Evolutionary conservation across 1,140 invertebrate species (phyloP).

Genomic region (Papilio helenus): DNA sequence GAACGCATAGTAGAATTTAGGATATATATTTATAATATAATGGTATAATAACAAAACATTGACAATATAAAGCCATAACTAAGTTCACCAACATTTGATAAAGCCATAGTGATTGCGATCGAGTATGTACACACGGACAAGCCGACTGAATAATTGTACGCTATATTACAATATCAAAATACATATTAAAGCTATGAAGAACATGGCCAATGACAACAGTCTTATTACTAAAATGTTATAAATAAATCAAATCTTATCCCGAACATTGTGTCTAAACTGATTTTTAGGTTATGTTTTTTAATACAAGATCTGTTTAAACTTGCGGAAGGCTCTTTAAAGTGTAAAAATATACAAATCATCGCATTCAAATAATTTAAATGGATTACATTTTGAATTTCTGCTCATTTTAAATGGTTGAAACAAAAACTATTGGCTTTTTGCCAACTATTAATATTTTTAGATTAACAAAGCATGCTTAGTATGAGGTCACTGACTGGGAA

Average conservation of each 20-base stretch:
- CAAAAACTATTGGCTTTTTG: slow-evolving; percentile 2
- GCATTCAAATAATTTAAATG: slow-evolving; percentile 17
- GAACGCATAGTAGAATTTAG: slow-evolving; percentile 81
- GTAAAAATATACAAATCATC: slow-evolving; percentile 16
- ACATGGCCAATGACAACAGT: slow-evolving; percentile 75
- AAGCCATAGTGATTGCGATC: slow-evolving; percentile 74
- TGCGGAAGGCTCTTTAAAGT: not conserved
- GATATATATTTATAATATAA: slow-evolving; percentile 81
- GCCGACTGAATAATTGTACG: slow-evolving; percentile 54
- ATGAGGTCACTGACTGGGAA: slow-evolving; percentile 58
- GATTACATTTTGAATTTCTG: not conserved
- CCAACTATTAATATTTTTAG: not conserved
- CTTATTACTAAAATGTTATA: slow-evolving; percentile 66
- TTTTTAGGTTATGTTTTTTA: not conserved
- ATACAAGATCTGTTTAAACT: not conserved
- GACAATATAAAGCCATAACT: slow-evolving; percentile 79
- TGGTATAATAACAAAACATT: slow-evolving; percentile 80
- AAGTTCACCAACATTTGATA: slow-evolving; percentile 76
- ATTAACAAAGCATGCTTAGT: slow-evolving; percentile 49
- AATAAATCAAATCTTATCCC: slow-evolving; percentile 50
- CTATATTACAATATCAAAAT: slow-evolving; percentile 63
- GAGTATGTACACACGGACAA: slow-evolving; percentile 66
- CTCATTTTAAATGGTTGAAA: slow-evolving; percentile 48
- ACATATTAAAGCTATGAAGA: slow-evolving; percentile 76
- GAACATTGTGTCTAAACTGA: slow-evolving; percentile 44